phyloP scores from a whole-genome alignment of 2,888 invertebrate genomes.

The Platycheirus rosarum region DNA sequence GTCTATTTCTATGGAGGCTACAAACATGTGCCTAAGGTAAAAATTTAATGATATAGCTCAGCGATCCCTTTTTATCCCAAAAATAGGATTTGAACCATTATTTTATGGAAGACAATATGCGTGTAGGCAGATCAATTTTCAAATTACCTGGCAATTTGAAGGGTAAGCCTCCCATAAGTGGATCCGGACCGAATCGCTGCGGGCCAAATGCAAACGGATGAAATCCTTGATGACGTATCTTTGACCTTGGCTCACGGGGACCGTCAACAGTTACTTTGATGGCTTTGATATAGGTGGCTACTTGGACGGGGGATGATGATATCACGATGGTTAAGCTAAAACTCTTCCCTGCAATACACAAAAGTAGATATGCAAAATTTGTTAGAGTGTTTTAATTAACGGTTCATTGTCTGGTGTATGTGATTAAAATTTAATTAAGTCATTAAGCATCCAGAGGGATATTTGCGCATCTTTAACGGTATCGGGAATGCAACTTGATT shows the following conservation, averaged over 20 bases:
- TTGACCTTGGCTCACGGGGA: slow-evolving; percentile 97
- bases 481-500: slow-evolving; percentile 42
- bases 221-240: slow-evolving; percentile 94
- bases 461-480: slow-evolving; percentile 14
- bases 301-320: slow-evolving; percentile 96
- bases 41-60: neutral
- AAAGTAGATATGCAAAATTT: slow-evolving; percentile 11
- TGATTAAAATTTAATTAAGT: slow-evolving; percentile 60
- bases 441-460: slow-evolving; percentile 37
- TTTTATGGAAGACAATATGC: neutral
- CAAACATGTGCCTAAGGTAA: neutral
- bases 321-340: slow-evolving; percentile 98
- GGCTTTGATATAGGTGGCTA: slow-evolving; percentile 98
- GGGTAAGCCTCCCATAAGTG: slow-evolving; percentile 89
- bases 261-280: slow-evolving; percentile 99
- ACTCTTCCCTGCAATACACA: slow-evolving; percentile 91
- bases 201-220: slow-evolving; percentile 95
- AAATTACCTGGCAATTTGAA: slow-evolving; percentile 92
- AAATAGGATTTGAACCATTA: slow-evolving; percentile 11
- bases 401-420: slow-evolving; percentile 48
- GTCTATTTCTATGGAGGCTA: neutral
- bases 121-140: slow-evolving; percentile 58
- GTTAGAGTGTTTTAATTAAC: slow-evolving; percentile 59
- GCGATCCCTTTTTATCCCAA: neutral
- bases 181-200: slow-evolving; percentile 91